Conservation (phyloP, 2,888 invertebrate species). For the Cryptophagus acutangulus region DNA sequence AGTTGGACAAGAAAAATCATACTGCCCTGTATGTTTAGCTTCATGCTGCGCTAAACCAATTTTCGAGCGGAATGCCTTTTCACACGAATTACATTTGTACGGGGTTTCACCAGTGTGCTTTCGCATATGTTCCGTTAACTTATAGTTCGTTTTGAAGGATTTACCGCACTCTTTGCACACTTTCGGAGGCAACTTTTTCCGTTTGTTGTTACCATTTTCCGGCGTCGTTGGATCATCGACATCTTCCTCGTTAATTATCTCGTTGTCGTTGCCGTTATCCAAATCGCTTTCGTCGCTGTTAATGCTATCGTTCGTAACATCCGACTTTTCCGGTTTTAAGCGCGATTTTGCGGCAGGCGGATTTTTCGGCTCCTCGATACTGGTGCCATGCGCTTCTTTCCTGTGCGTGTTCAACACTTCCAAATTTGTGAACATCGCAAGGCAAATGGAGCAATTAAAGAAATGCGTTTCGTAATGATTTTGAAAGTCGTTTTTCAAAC, state of each 20-base stretch:
- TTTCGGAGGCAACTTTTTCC: constrained; percentile 47
- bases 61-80: constrained; percentile 57
- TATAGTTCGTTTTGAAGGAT: constrained; percentile 56
- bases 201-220: constrained; percentile 12
- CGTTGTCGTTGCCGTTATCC: constrained; percentile 24
- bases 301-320: constrained; percentile 14
- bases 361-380: constrained; percentile 18
- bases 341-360: not conserved
- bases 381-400: constrained; percentile 36
- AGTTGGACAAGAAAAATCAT: constrained; percentile 54
- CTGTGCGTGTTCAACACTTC: constrained; percentile 45
- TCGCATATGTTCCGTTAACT: constrained; percentile 56
- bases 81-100: constrained; percentile 54
- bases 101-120: constrained; percentile 59
- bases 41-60: constrained; percentile 58
- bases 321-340: constrained; percentile 18
- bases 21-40: constrained; percentile 56
- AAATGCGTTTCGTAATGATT: constrained; percentile 46
- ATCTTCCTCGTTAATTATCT: constrained; percentile 24
- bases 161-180: constrained; percentile 56
- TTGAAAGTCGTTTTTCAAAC: constrained; percentile 41
- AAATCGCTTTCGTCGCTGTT: constrained; percentile 30
- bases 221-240: constrained; percentile 19
- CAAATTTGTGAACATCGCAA: constrained; percentile 47
- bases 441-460: constrained; percentile 46